phyloP scores from a whole-genome alignment of 2,888 invertebrate genomes.

The Antheraea assamensis region DNA sequence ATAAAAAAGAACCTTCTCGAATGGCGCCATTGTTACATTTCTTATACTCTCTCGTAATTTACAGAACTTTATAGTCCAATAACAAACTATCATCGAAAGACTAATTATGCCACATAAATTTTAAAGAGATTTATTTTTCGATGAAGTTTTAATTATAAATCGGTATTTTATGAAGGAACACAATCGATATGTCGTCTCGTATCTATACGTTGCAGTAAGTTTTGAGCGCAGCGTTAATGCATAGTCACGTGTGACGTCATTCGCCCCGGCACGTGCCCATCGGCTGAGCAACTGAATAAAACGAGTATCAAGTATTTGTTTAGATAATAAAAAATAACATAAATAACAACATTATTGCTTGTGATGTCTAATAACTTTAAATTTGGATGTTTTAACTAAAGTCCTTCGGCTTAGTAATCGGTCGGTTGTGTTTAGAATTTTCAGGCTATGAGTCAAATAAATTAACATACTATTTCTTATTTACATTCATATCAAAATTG shows the following conservation, averaged over 20 bases:
- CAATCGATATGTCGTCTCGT: neutral
- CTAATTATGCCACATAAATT: neutral
- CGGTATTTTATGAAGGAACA: neutral
- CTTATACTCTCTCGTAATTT: no score
- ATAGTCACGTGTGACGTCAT: neutral
- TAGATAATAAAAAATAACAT: neutral
- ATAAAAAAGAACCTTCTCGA: slow-evolving; percentile 4
- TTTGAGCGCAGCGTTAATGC: neutral
- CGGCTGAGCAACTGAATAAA: neutral
- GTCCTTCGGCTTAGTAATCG: no score
- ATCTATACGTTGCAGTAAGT: neutral
- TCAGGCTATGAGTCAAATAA: no score
- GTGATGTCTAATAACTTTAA: neutral
- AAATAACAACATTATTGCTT: neutral
- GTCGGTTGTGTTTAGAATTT: no score
- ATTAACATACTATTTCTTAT: no score
- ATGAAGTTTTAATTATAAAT: neutral
- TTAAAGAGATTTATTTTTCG: neutral
- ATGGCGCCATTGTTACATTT: neutral
- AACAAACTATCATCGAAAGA: neutral
- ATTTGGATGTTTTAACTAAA: no score
- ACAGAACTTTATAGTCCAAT: neutral
- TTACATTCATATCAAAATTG: no score
- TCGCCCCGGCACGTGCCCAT: neutral
- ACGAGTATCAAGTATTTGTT: neutral